phyloP scores from a whole-genome alignment of 1,140 invertebrate genomes.

The Cydia splendana region DNA sequence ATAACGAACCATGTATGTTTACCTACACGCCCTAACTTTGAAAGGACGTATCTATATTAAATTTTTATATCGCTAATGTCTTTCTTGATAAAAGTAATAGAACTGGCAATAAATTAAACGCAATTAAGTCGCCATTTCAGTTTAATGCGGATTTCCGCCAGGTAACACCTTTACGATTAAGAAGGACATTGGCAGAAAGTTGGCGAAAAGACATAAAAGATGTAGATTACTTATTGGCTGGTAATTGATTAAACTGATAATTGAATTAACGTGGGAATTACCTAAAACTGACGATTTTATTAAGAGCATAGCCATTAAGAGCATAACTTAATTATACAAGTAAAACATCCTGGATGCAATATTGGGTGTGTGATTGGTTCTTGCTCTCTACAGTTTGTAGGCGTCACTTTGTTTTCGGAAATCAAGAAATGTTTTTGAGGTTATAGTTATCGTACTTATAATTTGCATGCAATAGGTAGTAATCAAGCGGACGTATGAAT shows the following conservation, averaged over 20 bases:
- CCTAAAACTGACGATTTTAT: neutral
- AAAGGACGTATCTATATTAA: neutral
- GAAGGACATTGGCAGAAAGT: slow-evolving; percentile 12
- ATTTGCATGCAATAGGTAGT: neutral
- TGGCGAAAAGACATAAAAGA: slow-evolving; percentile 4
- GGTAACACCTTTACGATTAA: slow-evolving; percentile 4
- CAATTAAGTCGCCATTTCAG: slow-evolving; percentile 10
- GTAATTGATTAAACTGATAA: neutral
- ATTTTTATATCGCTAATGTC: neutral
- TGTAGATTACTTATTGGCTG: neutral
- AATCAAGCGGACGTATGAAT: neutral
- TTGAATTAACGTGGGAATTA: slow-evolving; percentile 9
- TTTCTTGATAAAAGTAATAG: neutral
- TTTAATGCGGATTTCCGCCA: slow-evolving; percentile 10
- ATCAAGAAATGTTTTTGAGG: neutral
- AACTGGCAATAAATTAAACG: neutral
- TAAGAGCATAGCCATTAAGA: neutral
- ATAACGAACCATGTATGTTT: slow-evolving; percentile 3
- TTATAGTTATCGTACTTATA: neutral
- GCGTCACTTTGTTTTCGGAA: neutral
- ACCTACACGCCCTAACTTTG: neutral
- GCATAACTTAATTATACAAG: neutral
- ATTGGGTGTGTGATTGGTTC: neutral
- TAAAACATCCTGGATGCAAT: neutral
- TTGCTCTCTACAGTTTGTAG: neutral